A percentile compares a stretch with the other conserved stretches of the same genome.
phyloP scores from a whole-genome alignment of 2,113 vertebrate species.

The Myodes glareolus region DNA sequence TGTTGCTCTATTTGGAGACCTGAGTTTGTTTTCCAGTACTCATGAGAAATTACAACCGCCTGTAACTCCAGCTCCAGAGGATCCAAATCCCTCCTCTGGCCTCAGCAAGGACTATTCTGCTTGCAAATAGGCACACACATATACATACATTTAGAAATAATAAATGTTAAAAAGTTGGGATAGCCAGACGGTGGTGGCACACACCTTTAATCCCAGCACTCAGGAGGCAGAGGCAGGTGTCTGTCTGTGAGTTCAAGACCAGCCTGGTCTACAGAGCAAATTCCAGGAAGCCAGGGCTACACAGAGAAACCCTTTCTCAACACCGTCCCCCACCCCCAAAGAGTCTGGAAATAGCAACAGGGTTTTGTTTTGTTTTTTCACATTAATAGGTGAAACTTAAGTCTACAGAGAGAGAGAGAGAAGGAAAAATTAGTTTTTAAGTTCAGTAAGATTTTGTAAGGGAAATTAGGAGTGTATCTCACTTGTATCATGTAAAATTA shows the following conservation, averaged over 20 bases:
- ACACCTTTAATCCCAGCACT: not conserved
- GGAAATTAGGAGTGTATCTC: not conserved
- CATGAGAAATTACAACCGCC: not conserved
- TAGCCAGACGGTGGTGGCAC: not conserved
- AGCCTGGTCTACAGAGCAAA: no score
- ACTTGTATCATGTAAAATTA: not conserved
- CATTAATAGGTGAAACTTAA: not conserved
- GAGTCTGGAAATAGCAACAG: not conserved
- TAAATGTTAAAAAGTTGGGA: not conserved
- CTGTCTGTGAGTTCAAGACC: not conserved
- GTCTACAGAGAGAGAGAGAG: not conserved
- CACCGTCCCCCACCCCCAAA: no score
- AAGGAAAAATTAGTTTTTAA: not conserved
- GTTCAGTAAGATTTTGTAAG: not conserved
- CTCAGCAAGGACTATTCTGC: not conserved
- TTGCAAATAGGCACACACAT: not conserved
- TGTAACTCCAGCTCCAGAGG: not conserved
- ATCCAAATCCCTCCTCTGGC: not conserved
- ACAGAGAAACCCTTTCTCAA: no score
- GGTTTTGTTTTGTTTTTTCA: not conserved
- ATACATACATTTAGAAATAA: not conserved
- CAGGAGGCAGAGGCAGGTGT: not conserved
- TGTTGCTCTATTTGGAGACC: not conserved
- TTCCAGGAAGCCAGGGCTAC: no score
- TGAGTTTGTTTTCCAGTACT: not conserved